A percentile compares a stretch with the other conserved stretches of the same genome.
Conservation (phyloP, 2,888 invertebrate genomes). For the Pyralis farinalis region DNA sequence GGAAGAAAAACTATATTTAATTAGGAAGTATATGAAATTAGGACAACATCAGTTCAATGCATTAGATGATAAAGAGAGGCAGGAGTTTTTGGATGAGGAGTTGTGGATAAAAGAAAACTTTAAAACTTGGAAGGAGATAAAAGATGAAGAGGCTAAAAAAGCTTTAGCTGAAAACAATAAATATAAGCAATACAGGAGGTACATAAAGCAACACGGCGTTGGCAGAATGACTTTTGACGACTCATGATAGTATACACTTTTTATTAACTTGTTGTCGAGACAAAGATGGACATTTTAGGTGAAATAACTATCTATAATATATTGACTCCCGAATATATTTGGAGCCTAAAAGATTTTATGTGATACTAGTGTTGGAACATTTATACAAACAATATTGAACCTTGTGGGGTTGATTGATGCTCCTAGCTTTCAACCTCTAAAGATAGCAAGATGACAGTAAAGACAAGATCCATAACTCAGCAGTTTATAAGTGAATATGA, state of each 20-base stretch:
- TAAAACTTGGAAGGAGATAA: constrained; percentile 87
- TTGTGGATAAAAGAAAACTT: constrained; percentile 93
- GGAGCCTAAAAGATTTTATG: too few species aligned
- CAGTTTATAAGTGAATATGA: too few species aligned
- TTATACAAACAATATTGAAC: too few species aligned
- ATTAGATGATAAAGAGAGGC: constrained; percentile 87
- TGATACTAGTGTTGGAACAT: too few species aligned
- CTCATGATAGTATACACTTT: constrained; percentile 62
- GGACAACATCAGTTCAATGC: constrained; percentile 87
- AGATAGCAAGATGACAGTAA: too few species aligned
- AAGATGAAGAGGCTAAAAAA: constrained; percentile 92
- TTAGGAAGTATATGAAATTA: constrained; percentile 88
- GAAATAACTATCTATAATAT: too few species aligned
- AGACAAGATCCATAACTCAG: too few species aligned
- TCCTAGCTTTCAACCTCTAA: too few species aligned
- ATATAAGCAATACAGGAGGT: constrained; percentile 94
- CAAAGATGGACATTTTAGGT: too few species aligned
- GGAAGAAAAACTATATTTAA: constrained; percentile 92
- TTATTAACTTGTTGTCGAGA: constrained; percentile 4
- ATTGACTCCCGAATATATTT: too few species aligned
- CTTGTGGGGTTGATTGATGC: too few species aligned
- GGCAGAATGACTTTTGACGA: constrained; percentile 96
- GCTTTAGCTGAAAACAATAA: constrained; percentile 92
- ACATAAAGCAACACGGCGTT: constrained; percentile 94
- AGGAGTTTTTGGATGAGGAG: constrained; percentile 86